Evolutionary conservation across 2,888 invertebrate species (phyloP).

Genomic region (Tribolium freemani): DNA sequence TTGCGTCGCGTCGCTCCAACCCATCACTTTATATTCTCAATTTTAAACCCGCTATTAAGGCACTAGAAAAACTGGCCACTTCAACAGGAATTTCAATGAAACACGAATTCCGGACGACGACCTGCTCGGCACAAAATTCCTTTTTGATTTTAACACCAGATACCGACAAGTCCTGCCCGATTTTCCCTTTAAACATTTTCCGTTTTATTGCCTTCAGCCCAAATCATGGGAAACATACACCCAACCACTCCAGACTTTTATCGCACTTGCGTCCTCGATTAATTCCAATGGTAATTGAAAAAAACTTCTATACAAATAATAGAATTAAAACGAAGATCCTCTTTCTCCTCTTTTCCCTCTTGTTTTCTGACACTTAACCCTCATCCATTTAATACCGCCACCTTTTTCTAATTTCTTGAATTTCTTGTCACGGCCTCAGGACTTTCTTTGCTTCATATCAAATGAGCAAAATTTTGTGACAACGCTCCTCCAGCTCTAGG

Average conservation of each 20-base stretch:
- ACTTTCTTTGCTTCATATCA: too few relatives aligned
- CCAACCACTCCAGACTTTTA: background rate
- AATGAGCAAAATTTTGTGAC: background rate
- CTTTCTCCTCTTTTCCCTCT: background rate
- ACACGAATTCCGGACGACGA: slow-evolving; percentile 34
- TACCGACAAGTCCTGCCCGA: slow-evolving; percentile 10
- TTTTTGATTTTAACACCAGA: slow-evolving; percentile 35
- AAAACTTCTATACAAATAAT: slow-evolving; percentile 16
- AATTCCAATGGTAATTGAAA: slow-evolving; percentile 9
- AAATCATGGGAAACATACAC: slow-evolving; percentile 4
- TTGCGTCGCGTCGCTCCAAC: slow-evolving; percentile 41
- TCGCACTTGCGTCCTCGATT: background rate
- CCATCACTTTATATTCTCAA: slow-evolving; percentile 46
- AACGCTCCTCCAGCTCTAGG: too few relatives aligned
- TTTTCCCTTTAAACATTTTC: slow-evolving; percentile 15
- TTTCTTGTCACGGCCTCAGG: too few relatives aligned
- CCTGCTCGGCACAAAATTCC: slow-evolving; percentile 29
- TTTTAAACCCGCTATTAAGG: slow-evolving; percentile 38
- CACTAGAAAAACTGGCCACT: slow-evolving; percentile 34
- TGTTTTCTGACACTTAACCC: slow-evolving; percentile 18
- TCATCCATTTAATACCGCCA: slow-evolving; percentile 16
- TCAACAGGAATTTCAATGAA: slow-evolving; percentile 39
- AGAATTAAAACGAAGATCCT: slow-evolving; percentile 15
- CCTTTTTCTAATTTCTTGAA: background rate
- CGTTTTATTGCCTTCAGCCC: slow-evolving; percentile 3